Conservation (phyloP, 2,888 invertebrate species). For the Meandrusa payeni region DNA sequence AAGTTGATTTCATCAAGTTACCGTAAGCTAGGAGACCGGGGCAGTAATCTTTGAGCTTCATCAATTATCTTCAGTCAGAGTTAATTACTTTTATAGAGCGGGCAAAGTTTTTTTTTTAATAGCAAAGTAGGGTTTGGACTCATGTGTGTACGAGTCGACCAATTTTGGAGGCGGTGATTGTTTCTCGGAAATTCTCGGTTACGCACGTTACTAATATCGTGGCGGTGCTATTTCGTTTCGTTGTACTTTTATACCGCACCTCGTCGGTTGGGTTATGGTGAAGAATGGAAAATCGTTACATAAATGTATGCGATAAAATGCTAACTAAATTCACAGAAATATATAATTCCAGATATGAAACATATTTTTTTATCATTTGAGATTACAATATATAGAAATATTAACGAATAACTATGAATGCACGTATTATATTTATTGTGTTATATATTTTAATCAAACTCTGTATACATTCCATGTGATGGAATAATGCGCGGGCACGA, state of each 20-base stretch:
- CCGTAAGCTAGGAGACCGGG: constrained; percentile 39
- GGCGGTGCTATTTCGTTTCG: constrained; percentile 20
- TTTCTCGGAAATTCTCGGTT: constrained; percentile 46
- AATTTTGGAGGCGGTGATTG: constrained; percentile 42
- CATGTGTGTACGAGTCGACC: constrained; percentile 31
- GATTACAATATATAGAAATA: no score
- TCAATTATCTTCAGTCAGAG: constrained; percentile 77
- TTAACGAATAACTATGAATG: no score
- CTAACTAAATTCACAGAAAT: no score
- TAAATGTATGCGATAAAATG: constrained; percentile 8
- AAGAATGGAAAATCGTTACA: constrained; percentile 23
- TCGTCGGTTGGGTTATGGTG: constrained; percentile 22
- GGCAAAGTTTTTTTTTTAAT: constrained; percentile 51
- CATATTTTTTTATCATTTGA: no score
- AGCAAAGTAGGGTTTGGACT: constrained; percentile 45
- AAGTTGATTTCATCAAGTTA: constrained; percentile 32
- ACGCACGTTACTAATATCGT: constrained; percentile 29
- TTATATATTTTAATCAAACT: no score
- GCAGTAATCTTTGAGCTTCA: constrained; percentile 76
- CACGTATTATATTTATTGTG: no score
- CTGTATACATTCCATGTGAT: no score
- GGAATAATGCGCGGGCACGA: no score
- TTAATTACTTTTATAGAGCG: constrained; percentile 81
- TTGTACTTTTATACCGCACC: constrained; percentile 9
- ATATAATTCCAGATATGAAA: no score